A percentile compares a stretch with the other conserved stretches of the same genome.
phyloP scores from a whole-genome alignment of 2,797 vertebrate genomes.

The Chanos chanos region DNA sequence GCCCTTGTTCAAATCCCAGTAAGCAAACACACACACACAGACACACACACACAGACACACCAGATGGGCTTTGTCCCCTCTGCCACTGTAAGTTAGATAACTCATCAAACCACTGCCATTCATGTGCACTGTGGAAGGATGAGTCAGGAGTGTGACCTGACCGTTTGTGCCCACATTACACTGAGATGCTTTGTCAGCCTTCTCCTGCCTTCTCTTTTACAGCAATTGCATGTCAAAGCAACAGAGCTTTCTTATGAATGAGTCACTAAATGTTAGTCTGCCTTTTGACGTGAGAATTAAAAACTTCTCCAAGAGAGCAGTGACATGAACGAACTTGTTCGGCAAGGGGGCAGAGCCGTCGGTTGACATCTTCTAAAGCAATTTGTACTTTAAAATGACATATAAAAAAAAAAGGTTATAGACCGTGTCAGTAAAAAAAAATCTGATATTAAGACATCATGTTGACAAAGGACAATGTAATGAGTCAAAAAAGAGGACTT shows the following conservation, averaged over 20 bases:
- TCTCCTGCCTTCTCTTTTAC: not conserved
- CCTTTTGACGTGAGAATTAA: too few relatives aligned
- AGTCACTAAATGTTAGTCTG: not conserved
- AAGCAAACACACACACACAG: not conserved
- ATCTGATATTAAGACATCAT: too few relatives aligned
- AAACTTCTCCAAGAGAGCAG: too few relatives aligned
- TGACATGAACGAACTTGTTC: too few relatives aligned
- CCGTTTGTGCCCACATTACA: not conserved
- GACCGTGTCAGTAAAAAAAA: too few relatives aligned
- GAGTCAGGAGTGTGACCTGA: slow-evolving; percentile 29
- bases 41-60: slow-evolving; percentile 15
- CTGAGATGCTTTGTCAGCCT: not conserved
- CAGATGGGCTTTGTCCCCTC: slow-evolving; percentile 13
- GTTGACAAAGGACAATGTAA: too few relatives aligned
- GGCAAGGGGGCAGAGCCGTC: not conserved
- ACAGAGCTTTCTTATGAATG: slow-evolving; percentile 4
- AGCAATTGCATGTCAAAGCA: slow-evolving; percentile 14
- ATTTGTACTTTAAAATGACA: too few relatives aligned
- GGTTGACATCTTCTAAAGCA: too few relatives aligned
- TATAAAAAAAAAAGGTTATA: too few relatives aligned
- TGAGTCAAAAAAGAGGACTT: too few relatives aligned
- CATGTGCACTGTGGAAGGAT: slow-evolving; percentile 25
- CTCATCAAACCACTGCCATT: slow-evolving; percentile 11
- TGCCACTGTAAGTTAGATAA: slow-evolving; percentile 25
- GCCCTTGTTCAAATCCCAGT: not conserved